Evolutionary conservation across 2,888 invertebrate genomes (phyloP), one percentile per base, ranked within the genome.

Genomic region (Synergus japonicus): DNA sequence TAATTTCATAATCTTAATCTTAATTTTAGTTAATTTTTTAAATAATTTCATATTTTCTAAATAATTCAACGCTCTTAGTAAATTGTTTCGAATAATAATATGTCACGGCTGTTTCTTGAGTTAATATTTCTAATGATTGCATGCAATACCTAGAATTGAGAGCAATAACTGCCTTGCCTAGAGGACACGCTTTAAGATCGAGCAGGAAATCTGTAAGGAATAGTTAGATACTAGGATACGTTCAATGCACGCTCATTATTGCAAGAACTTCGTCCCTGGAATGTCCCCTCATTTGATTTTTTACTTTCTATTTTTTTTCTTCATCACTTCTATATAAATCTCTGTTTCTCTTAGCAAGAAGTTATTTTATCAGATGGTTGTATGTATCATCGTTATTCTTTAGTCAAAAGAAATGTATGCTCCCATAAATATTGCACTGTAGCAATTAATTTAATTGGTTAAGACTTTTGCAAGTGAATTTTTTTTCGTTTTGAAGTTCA

Each of bases 151-250:
- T 37, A 73, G 73, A 54, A 73, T 73, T 73, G 73, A 73, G 73
- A 73, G 73, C 73, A 73, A 73, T 73, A 41, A 73, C 54, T 73
- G 41, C 37, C 29, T 41, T 54, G 73, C 73, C 73, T 15, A 54
- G 73, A 73, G 73, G 73, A 73, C 73, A 54, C 37, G 73, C 73
- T 54, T 54, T n/a, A 37, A 54, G 73, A 73, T 73, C 73, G 49
- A 73, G 73, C 73, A 73, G 73, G 54, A 73, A 73, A 73, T 73
- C 54, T 41, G n/a, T 41, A 73, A 73, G 73, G 54, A 73, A 58
- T 73, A 73, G n/a, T 54, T 73, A 18, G 54, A 15, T 73, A 54
- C 37, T 41, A 58, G 54, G 73, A 54, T 73, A 49, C 29, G 29
- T 69, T 69, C 49, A 54, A 54, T 69, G 37, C 49, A 69, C 69